Evolutionary conservation across 2,113 vertebrate species (phyloP).

Genomic region (Phyllostomus discolor): DNA sequence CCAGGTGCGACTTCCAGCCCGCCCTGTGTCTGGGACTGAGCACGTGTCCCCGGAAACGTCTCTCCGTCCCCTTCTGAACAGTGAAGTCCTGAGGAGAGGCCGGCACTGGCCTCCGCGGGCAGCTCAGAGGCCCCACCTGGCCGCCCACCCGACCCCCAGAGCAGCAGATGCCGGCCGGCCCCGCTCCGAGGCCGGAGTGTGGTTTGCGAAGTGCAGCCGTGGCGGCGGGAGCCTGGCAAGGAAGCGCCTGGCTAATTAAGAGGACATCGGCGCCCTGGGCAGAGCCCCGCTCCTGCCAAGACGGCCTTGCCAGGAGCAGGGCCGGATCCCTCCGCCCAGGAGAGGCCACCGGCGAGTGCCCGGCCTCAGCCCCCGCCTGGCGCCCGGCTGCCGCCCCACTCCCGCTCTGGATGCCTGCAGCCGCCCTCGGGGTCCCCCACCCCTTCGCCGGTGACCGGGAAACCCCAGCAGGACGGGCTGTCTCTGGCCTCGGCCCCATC

Average conservation of each 20-base stretch:
- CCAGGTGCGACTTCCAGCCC: not conserved
- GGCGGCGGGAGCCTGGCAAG: not conserved
- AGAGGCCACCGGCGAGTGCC: not conserved
- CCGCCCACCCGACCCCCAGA: accelerated
- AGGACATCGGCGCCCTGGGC: constrained; percentile 62
- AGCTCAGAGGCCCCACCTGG: not conserved
- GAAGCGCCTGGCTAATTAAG: constrained; percentile 60
- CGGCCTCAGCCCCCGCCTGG: not conserved
- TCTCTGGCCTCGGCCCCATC: not conserved
- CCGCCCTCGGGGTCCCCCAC: accelerated
- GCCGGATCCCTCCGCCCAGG: not conserved
- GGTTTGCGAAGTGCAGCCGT: not conserved
- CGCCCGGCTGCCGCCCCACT: not conserved
- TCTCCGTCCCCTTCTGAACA: not conserved
- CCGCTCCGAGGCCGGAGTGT: not conserved
- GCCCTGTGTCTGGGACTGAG: not conserved
- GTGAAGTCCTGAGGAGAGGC: not conserved
- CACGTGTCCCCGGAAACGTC: not conserved
- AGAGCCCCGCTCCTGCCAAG: constrained; percentile 48
- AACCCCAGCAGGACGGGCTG: not conserved
- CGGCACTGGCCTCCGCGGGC: not conserved
- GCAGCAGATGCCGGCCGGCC: not conserved
- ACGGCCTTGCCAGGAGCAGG: constrained; percentile 41
- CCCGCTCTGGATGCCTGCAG: not conserved
- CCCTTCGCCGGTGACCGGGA: accelerated